Base-by-base conservation (phyloP, 2,113 vertebrate genomes). In the Rallus limicola region DNA sequence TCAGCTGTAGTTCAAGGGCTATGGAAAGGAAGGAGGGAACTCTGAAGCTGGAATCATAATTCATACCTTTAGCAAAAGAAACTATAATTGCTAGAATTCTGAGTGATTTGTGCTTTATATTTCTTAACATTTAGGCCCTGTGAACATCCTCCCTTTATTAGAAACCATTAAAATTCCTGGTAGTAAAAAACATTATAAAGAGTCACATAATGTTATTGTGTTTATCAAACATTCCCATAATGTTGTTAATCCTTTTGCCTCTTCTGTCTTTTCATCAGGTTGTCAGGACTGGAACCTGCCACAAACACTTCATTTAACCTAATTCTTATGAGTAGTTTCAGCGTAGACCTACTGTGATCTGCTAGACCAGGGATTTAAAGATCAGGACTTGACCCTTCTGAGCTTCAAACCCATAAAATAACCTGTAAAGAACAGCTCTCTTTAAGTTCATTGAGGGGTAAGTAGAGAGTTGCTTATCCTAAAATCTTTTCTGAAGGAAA, bases 381-480 rank as follows among this genome's bases (percentile, higher is more conserved):
- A 86, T 96, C 55, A 50, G 20, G 36, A 53, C 70, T 81, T 97
- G 82, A 91, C 55, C 31, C 14, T 71, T 86, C 29, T 42, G 82
- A 75, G 84, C 64, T 95, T 42, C 64, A 91, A 55, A 82, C 21
- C 11, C 46, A 62, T 53, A 79, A 79, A 97, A 87, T 48, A 95
- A 82, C 53, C 72, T 88, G 71, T 82, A 81, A 95, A 91, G 93
- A 97, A 44, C 82, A 94, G n/a, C 36, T 90, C 38, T 75, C 31
- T 89, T 80, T 23, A 20, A 75, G 28, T 48, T 93, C 23, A 40
- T 21, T 95, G 90, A 88, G 67, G 74, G 77, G 78, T 76, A 82
- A 50, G 44, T 62, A 95, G 93, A 96, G 86, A 9, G 86, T 93
- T 97, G 60, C 63, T 94, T 92, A 97, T 64, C 34, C 48, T 81